These are phyloP conservation scores for Caranx ignobilis DNA, from an alignment of 2,113 vertebrate genomes.

Conservation along the genomic window DNA sequence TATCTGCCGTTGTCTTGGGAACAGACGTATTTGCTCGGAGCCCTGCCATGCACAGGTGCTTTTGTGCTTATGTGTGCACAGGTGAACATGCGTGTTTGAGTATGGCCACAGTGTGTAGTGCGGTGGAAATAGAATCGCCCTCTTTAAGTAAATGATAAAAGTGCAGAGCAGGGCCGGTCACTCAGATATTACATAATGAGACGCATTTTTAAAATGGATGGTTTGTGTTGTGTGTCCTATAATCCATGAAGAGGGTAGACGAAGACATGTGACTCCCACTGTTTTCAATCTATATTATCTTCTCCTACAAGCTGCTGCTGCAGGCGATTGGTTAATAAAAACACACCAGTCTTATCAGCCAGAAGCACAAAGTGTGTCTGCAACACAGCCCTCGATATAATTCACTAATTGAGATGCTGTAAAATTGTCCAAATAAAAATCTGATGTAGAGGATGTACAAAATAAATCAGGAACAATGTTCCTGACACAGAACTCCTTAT, in stretches of 20 bases:
- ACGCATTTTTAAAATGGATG: constrained; percentile 2
- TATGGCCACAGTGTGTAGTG: not conserved
- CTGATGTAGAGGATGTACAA: not conserved
- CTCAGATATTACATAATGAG: constrained; percentile 37
- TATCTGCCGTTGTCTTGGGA: constrained; percentile 80
- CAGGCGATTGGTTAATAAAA: constrained; percentile 23
- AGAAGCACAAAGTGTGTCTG: constrained; percentile 37
- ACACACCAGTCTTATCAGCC: constrained; percentile 43
- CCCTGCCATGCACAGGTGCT: constrained; percentile 65
- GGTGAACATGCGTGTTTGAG: constrained; percentile 48
- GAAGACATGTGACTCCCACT: not conserved
- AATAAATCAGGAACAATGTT: not conserved
- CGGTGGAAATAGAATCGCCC: constrained; percentile 20
- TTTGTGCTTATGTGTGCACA: constrained; percentile 71
- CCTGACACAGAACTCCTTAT: not conserved
- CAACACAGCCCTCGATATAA: constrained; percentile 2
- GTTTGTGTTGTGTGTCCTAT: not conserved
- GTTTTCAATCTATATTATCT: constrained; percentile 4
- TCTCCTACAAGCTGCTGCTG: constrained; percentile 31
- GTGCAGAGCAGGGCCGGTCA: not conserved
- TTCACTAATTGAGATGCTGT: constrained; percentile 18
- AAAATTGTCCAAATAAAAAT: constrained; percentile 21
- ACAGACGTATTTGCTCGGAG: constrained; percentile 74
- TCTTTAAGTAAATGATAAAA: constrained; percentile 45
- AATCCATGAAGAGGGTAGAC: not conserved